phyloP scores from a whole-genome alignment of 2,888 invertebrate genomes.

The Thereva unica region DNA sequence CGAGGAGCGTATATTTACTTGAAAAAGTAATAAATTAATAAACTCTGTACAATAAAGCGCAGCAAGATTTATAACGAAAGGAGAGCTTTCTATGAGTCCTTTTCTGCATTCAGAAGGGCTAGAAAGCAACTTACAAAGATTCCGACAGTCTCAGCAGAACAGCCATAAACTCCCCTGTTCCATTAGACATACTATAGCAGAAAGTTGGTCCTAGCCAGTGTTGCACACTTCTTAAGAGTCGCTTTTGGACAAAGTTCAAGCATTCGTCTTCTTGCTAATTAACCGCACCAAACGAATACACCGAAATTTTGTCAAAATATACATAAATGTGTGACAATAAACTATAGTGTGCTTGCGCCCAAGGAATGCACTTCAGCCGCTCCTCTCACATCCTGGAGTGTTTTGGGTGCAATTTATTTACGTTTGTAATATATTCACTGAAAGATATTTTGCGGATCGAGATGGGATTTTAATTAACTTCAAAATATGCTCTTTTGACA shows the following conservation, averaged over 20 bases:
- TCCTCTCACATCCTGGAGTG: background rate
- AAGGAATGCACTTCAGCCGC: background rate
- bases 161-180: conserved; percentile 11
- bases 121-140: conserved; percentile 1
- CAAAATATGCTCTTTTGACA: conserved; percentile 31
- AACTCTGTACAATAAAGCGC: conserved; percentile 31
- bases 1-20: conserved; percentile 25
- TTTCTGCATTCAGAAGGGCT: conserved; percentile 11
- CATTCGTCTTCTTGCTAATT: conserved; percentile 40
- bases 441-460: conserved; percentile 30
- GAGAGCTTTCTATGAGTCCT: conserved; percentile 17
- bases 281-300: conserved; percentile 36
- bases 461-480: conserved; percentile 31
- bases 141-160: background rate
- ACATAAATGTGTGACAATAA: background rate
- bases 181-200: conserved; percentile 13
- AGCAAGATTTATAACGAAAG: conserved; percentile 28
- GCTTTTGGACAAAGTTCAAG: conserved; percentile 36
- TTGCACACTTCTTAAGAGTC: conserved; percentile 28
- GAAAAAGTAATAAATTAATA: conserved; percentile 35
- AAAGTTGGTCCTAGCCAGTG: conserved; percentile 20
- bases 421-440: conserved; percentile 18
- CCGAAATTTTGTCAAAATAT: conserved; percentile 14
- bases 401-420: conserved; percentile 20
- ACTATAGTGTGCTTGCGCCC: background rate